Base-by-base conservation (phyloP, 53 echinoderm and acorn worm genomes). In the Stichopus horrens region DNA sequence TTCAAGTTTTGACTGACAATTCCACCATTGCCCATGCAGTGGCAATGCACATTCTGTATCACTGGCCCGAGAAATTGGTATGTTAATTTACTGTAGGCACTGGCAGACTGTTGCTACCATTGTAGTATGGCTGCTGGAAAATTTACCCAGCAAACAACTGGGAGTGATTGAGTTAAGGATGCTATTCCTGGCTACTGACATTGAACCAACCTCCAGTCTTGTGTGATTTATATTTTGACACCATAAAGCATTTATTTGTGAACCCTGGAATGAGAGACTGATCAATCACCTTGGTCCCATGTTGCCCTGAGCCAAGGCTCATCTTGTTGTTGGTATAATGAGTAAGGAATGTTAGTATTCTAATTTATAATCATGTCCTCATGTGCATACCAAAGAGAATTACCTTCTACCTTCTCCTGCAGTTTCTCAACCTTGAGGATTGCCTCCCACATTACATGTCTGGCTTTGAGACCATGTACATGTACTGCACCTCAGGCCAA, bases 211-310 rank as follows among this genome's bases (percentile, higher is more conserved):
- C 63, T 63, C 10, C 10, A 63, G 16, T 63, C 63, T 13, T 63
- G 63, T 63, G 63, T 63, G 63, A 63, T 63, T 63, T 63, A 63
- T 63, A 63, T 63, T 13, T 63, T 63, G 63, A 63, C 63, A 63
- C 63, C 63, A 63, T 63, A 16, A 37, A 63, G 63, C 16, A 63
- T 63, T 63, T 63, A 63, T 7, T 63, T 63, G 11, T 63, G 63
- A 63, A 63, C 63, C 63, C 63, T 63, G 63, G 63, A 63, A 63
- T 63, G 63, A 63, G 63, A 63, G 63, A 63, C 63, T 63, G 63
- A 63, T 63, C 63, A 63, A 63, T 63, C 63, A 63, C 63, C 14
- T 63, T 10, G 63, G 63, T 16, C 63, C 63, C 63, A 63, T 16
- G 63, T 63, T 63, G 63, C 63, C 63, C 63, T 5, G 16, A 13